Percentiles rank a stretch among this genome's conserved stretches.
phyloP scores from a whole-genome alignment of 2,888 invertebrate genomes.

The Fabriciana adippe region DNA sequence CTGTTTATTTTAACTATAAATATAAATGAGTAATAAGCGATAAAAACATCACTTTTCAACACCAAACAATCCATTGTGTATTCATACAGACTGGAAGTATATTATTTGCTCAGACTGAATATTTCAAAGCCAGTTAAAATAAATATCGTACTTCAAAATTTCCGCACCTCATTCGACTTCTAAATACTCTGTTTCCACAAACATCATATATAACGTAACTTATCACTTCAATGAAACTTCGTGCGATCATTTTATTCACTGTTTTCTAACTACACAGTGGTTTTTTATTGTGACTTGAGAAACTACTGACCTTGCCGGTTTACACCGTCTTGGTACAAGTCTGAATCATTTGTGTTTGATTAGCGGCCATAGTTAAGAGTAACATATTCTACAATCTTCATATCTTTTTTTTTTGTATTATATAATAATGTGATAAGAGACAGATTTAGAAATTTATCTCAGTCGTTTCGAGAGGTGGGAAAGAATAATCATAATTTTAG shows the following conservation, averaged over 20 bases:
- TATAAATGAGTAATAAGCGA: background rate
- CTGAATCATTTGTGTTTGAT: slow-evolving; percentile 62
- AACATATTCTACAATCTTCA: slow-evolving; percentile 2
- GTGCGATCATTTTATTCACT: slow-evolving; percentile 49
- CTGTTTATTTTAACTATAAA: background rate
- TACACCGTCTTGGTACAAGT: slow-evolving; percentile 42
- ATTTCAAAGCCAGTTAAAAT: slow-evolving; percentile 20
- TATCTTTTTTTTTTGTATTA: slow-evolving; percentile 17
- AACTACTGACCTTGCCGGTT: slow-evolving; percentile 60
- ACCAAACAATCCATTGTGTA: slow-evolving; percentile 1
- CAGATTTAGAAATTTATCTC: slow-evolving; percentile 22
- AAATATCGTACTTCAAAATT: slow-evolving; percentile 38
- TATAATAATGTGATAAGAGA: slow-evolving; percentile 23
- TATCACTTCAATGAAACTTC: slow-evolving; percentile 57
- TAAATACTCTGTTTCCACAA: slow-evolving; percentile 38
- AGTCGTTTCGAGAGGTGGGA: background rate
- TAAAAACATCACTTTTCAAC: slow-evolving; percentile 1
- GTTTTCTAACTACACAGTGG: slow-evolving; percentile 41
- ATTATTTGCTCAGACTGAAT: background rate
- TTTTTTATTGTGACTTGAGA: slow-evolving; percentile 41
- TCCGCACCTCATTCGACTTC: slow-evolving; percentile 35
- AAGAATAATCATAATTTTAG: background rate
- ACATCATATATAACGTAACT: slow-evolving; percentile 58
- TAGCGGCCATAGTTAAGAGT: slow-evolving; percentile 42
- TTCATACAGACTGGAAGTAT: background rate